These are phyloP conservation scores for Gambusia holbrooki DNA, from an alignment of 2,113 vertebrate species.

Conservation along the genomic window DNA sequence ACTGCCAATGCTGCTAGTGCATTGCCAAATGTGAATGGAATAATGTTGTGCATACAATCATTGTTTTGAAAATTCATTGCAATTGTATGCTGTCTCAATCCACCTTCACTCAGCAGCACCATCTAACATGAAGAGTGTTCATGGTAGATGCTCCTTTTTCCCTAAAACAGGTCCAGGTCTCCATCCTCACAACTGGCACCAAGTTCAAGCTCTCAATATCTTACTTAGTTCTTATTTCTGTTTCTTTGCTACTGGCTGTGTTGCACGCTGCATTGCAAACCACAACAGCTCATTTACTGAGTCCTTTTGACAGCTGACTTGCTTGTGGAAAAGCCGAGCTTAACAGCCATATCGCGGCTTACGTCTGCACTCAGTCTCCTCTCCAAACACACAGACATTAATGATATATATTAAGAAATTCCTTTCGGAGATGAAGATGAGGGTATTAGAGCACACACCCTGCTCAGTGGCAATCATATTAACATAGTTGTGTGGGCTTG, in stretches of 20 bases:
- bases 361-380: constrained; percentile 42
- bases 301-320: constrained; percentile 18
- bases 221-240: not conserved
- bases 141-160: too few species aligned
- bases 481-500: constrained; percentile 60
- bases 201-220: too few species aligned
- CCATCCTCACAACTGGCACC: too few species aligned
- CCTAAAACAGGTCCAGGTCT: too few species aligned
- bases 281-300: constrained; percentile 16
- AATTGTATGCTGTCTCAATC: too few species aligned
- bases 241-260: not conserved
- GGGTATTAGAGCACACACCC: constrained; percentile 62
- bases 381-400: constrained; percentile 54
- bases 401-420: constrained; percentile 68
- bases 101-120: too few species aligned
- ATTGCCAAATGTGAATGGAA: too few species aligned
- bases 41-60: too few species aligned
- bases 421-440: constrained; percentile 54
- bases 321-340: constrained; percentile 19
- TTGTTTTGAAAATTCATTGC: too few species aligned
- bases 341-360: constrained; percentile 58
- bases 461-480: constrained; percentile 59
- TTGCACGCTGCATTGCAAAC: not conserved
- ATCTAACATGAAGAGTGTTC: too few species aligned
- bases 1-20: too few species aligned